Conservation (phyloP, 1,140 invertebrate species). For the Diabrotica undecimpunctata region DNA sequence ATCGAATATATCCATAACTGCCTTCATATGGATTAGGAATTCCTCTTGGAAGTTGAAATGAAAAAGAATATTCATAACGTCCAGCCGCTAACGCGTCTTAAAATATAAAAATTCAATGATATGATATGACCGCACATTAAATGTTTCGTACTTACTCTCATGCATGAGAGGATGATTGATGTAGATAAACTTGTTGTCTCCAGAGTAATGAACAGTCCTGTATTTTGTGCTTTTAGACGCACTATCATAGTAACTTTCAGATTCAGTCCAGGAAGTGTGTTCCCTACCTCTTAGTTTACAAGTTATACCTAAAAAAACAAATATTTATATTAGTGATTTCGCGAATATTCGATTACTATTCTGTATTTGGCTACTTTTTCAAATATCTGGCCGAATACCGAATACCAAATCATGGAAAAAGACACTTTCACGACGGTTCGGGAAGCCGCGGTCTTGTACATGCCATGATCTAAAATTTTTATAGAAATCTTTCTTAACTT, state of each 20-base stretch:
- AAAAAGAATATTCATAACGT: constrained; percentile 5
- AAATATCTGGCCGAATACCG: too few species aligned
- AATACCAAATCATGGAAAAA: too few species aligned
- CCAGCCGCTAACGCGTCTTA: constrained; percentile 4
- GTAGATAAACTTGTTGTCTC: neutral
- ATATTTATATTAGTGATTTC: too few species aligned
- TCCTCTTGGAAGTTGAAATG: constrained; percentile 4
- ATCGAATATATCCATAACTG: constrained; percentile 7
- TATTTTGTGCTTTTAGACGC: neutral
- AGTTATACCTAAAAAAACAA: neutral
- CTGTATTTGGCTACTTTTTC: too few species aligned
- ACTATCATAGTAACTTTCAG: neutral
- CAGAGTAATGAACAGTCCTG: neutral
- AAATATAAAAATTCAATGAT: neutral
- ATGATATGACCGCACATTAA: too few species aligned
- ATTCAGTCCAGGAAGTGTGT: constrained; percentile 4
- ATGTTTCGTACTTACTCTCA: neutral
- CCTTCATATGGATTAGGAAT: constrained; percentile 3
- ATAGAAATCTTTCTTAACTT: too few species aligned
- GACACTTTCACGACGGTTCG: too few species aligned
- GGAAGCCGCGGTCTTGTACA: too few species aligned
- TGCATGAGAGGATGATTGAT: neutral
- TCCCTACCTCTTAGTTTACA: neutral
- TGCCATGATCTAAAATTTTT: too few species aligned
- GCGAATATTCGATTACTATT: too few species aligned